Evolutionary conservation across 2,797 vertebrate species (phyloP).

Genomic region (Muscicapa striata): DNA sequence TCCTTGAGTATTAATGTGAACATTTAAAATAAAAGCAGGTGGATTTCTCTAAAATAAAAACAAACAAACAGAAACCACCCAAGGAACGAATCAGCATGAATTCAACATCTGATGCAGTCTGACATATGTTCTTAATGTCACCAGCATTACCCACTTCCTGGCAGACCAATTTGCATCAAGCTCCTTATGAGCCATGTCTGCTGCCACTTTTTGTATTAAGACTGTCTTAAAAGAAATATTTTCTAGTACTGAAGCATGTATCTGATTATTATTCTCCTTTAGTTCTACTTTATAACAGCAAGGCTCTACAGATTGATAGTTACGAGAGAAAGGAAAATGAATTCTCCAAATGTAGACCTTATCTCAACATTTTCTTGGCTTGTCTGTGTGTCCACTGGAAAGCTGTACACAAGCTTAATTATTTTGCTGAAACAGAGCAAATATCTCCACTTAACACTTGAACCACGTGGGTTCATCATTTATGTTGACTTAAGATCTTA

Average conservation of each 20-base stretch:
- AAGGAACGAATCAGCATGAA: not conserved
- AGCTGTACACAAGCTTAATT: not conserved
- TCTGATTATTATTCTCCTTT: not conserved
- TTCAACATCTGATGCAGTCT: not conserved
- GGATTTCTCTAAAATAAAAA: constrained; percentile 50
- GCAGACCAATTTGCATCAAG: constrained; percentile 4
- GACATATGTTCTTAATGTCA: constrained; percentile 25
- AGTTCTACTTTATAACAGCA: not conserved
- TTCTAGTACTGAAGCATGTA: not conserved
- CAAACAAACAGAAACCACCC: constrained; percentile 39
- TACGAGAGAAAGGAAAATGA: not conserved
- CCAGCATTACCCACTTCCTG: constrained; percentile 8
- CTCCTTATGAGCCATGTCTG: not conserved
- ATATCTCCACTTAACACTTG: not conserved
- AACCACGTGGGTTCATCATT: not conserved
- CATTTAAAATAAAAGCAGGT: constrained; percentile 59
- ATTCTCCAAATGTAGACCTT: not conserved
- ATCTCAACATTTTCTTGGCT: not conserved
- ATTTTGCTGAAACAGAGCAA: constrained; percentile 25
- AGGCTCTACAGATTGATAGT: not conserved
- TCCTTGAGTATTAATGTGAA: constrained; percentile 3
- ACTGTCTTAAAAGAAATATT: constrained; percentile 24
- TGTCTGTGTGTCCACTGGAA: not conserved
- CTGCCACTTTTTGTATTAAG: constrained; percentile 39
- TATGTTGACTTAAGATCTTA: constrained; percentile 15